These are phyloP conservation scores for Ennomos quercinarius DNA, from an alignment of 2,888 invertebrate genomes.

Conservation along the genomic window DNA sequence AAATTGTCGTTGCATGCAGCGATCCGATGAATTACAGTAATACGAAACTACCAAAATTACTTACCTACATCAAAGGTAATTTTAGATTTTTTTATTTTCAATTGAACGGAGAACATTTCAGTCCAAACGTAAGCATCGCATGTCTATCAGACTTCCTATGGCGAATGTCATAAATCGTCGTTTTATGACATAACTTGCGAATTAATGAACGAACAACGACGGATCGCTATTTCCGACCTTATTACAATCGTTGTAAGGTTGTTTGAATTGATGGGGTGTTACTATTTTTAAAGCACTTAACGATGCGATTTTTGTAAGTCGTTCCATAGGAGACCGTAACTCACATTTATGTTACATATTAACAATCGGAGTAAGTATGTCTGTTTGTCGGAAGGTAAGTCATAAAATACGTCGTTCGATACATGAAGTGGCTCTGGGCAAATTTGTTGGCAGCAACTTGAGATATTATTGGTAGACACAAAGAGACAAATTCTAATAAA, in stretches of 20 bases:
- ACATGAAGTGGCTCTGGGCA: neutral
- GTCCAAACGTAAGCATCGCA: constrained; percentile 36
- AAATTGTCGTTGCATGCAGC: constrained; percentile 20
- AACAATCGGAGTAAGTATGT: constrained; percentile 9
- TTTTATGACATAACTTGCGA: constrained; percentile 36
- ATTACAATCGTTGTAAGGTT: constrained; percentile 6
- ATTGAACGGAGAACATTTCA: constrained; percentile 8
- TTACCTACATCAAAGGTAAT: constrained; percentile 1
- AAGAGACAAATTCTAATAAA: too few relatives aligned
- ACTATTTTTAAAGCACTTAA: constrained; percentile 7
- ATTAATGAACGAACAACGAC: constrained; percentile 30
- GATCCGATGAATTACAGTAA: neutral
- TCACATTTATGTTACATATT: constrained; percentile 14
- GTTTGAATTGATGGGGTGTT: constrained; percentile 16
- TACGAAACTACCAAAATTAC: neutral
- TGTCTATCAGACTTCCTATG: constrained; percentile 28
- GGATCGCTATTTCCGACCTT: constrained; percentile 21
- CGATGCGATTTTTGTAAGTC: constrained; percentile 3
- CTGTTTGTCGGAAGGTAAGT: constrained; percentile 7
- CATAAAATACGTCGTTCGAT: constrained; percentile 8
- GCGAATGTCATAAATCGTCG: constrained; percentile 30
- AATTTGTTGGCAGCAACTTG: too few relatives aligned
- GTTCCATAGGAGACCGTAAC: constrained; percentile 11
- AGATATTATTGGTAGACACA: too few relatives aligned
- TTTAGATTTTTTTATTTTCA: constrained; percentile 22